Evolutionary conservation across 2,797 vertebrate species (phyloP).

Genomic region (Eupleurogrammus muticus): DNA sequence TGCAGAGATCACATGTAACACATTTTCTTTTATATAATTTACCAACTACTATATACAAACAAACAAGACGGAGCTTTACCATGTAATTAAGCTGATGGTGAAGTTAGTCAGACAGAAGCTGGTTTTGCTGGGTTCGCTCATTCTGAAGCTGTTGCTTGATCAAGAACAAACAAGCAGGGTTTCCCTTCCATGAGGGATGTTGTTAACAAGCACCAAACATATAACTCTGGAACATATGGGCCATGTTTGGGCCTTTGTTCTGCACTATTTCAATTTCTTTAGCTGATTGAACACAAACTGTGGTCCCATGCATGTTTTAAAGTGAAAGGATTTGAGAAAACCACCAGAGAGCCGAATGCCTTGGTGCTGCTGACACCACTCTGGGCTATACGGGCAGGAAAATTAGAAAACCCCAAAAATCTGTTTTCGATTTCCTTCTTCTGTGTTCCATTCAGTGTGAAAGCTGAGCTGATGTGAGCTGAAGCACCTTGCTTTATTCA

Average conservation of each 20-base stretch:
- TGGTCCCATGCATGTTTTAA: slow-evolving; percentile 4
- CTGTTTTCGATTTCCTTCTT: background rate
- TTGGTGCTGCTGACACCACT: slow-evolving; percentile 1
- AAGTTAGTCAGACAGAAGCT: background rate
- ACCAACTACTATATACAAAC: background rate
- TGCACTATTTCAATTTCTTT: slow-evolving; percentile 6
- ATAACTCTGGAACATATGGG: background rate
- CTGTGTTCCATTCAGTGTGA: background rate
- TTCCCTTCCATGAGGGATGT: slow-evolving; percentile 6
- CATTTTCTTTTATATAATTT: background rate
- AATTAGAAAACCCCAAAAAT: slow-evolving; percentile 17
- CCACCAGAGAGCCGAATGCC: slow-evolving; percentile 7
- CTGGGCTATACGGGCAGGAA: slow-evolving; percentile 30
- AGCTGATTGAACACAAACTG: slow-evolving; percentile 3
- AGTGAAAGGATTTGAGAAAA: no score
- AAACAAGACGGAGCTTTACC: background rate
- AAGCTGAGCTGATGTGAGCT: background rate
- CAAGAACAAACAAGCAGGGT: background rate
- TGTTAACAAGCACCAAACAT: slow-evolving; percentile 21
- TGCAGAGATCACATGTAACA: background rate
- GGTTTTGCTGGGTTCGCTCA: background rate
- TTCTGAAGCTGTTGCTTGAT: slow-evolving; percentile 10
- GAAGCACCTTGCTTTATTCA: background rate
- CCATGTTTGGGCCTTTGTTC: background rate
- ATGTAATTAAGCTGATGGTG: no score